Conservation (phyloP, 2,888 invertebrate genomes). For the Drosophila seclusa region DNA sequence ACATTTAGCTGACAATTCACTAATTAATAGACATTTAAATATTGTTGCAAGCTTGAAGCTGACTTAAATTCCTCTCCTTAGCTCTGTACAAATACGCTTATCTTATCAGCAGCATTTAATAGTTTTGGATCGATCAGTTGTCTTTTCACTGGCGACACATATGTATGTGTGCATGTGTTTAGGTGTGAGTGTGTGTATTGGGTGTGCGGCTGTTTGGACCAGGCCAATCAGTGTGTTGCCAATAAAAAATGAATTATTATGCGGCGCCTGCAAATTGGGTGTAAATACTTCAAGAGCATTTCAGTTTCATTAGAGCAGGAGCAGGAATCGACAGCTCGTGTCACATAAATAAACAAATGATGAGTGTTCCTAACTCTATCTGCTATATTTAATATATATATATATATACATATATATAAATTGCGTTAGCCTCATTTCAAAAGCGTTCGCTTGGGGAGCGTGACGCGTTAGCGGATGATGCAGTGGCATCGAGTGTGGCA, state of each 20-base stretch:
- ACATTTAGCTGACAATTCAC: not conserved
- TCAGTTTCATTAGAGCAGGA: slow-evolving; percentile 38
- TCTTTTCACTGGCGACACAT: not conserved
- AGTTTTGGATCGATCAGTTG: not conserved
- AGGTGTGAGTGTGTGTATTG: not conserved
- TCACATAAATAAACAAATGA: slow-evolving; percentile 39
- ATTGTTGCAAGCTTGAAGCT: not conserved
- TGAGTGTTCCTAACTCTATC: slow-evolving; percentile 7
- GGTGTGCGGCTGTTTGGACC: slow-evolving; percentile 1
- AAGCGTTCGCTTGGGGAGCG: not conserved
- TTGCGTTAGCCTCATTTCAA: not conserved
- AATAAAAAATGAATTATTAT: slow-evolving; percentile 35
- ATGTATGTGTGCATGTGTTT: not conserved
- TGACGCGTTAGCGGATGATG: not conserved
- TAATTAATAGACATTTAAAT: not conserved
- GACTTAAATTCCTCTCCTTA: not conserved
- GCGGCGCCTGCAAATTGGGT: not conserved
- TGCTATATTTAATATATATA: not conserved
- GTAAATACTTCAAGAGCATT: slow-evolving; percentile 28
- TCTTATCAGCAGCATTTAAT: not conserved
- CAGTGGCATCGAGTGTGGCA: slow-evolving; percentile 1
- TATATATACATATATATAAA: not conserved
- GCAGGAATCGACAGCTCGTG: slow-evolving; percentile 15
- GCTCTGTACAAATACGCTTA: not conserved
- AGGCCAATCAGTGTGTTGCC: slow-evolving; percentile 17